A percentile compares a stretch with the other conserved stretches of the same genome.
Conservation (phyloP, 2,888 invertebrate genomes). For the Standfussiana lucernea region DNA sequence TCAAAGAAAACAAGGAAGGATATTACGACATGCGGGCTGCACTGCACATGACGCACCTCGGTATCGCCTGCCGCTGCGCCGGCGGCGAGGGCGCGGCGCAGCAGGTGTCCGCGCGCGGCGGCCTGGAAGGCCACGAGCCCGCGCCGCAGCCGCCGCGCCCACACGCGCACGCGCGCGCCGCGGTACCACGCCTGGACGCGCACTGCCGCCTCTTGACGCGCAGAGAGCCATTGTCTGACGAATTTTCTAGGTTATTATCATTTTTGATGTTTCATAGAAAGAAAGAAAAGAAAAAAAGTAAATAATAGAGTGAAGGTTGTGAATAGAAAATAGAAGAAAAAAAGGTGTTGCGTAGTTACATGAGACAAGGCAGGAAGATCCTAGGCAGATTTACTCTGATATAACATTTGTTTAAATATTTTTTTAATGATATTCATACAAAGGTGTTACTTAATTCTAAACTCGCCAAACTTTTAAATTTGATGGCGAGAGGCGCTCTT, state of each 20-base stretch:
- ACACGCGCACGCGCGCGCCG: slow-evolving; percentile 92
- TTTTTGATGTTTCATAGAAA: slow-evolving; percentile 18
- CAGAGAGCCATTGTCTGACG: slow-evolving; percentile 85
- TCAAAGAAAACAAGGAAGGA: slow-evolving; percentile 19
- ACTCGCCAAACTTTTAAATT: too few relatives aligned
- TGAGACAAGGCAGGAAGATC: background rate
- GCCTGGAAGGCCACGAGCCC: slow-evolving; percentile 93
- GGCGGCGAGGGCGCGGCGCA: slow-evolving; percentile 77
- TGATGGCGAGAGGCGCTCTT: too few relatives aligned
- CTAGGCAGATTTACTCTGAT: background rate
- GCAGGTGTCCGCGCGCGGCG: slow-evolving; percentile 92
- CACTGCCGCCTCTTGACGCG: slow-evolving; percentile 91
- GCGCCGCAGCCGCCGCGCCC: slow-evolving; percentile 92
- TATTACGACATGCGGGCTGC: slow-evolving; percentile 20
- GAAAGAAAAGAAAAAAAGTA: background rate
- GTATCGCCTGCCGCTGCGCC: slow-evolving; percentile 62
- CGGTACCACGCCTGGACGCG: slow-evolving; percentile 96
- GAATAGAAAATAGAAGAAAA: background rate
- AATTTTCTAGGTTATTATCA: slow-evolving; percentile 51
- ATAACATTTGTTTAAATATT: too few relatives aligned
- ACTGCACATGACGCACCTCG: slow-evolving; percentile 64
- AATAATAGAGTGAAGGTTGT: background rate
- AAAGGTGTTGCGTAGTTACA: background rate
- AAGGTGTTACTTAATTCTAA: too few relatives aligned
- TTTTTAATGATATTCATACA: too few relatives aligned